Evolutionary conservation across 30 jellyfish, hydroid and myxozoan species (phyloP).

Genomic region (Turritopsis rubra): DNA sequence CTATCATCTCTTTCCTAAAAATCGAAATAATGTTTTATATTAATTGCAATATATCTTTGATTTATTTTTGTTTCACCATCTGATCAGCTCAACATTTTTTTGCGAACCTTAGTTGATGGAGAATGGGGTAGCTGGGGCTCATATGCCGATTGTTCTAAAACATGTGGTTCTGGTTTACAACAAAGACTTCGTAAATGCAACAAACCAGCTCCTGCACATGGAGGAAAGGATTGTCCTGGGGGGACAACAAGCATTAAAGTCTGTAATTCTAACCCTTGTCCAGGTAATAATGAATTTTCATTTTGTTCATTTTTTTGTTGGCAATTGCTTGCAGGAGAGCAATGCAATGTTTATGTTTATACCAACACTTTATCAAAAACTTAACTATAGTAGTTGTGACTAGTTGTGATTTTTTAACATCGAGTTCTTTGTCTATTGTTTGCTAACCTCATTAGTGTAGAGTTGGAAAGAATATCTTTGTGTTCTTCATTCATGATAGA

Average conservation of each 20-base stretch:
- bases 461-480: no score
- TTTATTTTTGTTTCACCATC: not conserved
- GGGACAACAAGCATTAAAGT: constrained; percentile 34
- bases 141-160: not conserved
- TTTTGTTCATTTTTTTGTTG: no score
- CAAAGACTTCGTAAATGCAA: constrained; percentile 24
- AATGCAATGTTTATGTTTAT: no score
- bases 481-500: no score
- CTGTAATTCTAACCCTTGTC: constrained; percentile 63
- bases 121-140: not conserved
- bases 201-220: not conserved
- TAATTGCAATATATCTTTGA: no score
- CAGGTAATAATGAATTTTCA: constrained; percentile 43
- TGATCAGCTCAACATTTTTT: not conserved
- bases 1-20: no score
- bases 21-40: no score
- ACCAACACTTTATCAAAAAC: no score
- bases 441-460: no score
- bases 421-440: no score
- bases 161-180: constrained; percentile 28
- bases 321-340: not conserved
- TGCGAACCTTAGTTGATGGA: not conserved
- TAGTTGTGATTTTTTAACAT: no score
- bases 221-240: constrained; percentile 20
- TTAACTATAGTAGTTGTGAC: no score